phyloP scores from a whole-genome alignment of 1,140 invertebrate species.

The Venturia canescens region DNA sequence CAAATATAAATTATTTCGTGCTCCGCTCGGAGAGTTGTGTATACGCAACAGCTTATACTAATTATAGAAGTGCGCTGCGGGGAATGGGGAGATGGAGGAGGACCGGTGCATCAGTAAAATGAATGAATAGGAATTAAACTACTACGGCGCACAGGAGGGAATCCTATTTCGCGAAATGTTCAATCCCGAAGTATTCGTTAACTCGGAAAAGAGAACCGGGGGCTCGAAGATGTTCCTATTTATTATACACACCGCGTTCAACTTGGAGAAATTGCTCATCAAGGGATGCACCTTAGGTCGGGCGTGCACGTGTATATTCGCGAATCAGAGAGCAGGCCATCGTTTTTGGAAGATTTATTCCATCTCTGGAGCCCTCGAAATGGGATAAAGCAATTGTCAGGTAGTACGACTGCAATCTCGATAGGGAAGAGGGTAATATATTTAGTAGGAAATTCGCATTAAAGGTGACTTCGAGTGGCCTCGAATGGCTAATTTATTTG shows the following conservation, averaged over 20 bases:
- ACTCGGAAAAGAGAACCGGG: not conserved
- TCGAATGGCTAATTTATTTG: conserved; percentile 14
- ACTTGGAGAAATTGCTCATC: not conserved
- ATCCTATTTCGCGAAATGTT: conserved; percentile 19
- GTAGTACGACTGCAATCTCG: not conserved
- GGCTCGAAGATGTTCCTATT: conserved; percentile 1
- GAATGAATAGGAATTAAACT: conserved; percentile 14
- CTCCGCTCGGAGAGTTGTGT: too few species aligned
- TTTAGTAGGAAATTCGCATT: not conserved
- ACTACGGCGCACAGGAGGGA: not conserved
- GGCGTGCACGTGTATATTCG: not conserved
- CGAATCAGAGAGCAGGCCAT: not conserved
- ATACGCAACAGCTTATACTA: conserved; percentile 9
- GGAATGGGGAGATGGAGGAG: not conserved
- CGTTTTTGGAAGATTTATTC: not conserved
- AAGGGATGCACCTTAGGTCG: not conserved
- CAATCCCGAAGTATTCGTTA: conserved; percentile 5
- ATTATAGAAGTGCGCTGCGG: not conserved
- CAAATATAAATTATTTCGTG: conserved; percentile 19
- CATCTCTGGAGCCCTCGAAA: not conserved
- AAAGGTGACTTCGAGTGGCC: not conserved
- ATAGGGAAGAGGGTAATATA: not conserved
- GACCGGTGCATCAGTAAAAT: conserved; percentile 1
- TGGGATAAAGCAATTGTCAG: conserved; percentile 2
- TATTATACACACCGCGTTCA: not conserved